Evolutionary conservation across 2,797 vertebrate genomes (phyloP).

Genomic region (Betta splendens): DNA sequence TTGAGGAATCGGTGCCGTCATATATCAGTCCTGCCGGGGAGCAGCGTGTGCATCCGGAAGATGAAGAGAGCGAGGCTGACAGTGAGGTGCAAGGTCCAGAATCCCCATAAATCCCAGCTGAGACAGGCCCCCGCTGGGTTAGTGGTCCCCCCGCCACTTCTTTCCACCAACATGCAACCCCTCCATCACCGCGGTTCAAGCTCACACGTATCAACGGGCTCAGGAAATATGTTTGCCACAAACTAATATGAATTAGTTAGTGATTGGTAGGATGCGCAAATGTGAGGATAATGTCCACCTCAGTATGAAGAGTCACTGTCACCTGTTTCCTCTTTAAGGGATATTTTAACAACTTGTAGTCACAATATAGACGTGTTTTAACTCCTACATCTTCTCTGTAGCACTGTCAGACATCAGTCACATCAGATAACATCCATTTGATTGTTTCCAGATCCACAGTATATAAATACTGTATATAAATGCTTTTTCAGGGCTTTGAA

Average conservation of each 20-base stretch:
- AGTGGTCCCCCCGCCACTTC: constrained; percentile 56
- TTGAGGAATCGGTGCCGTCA: constrained; percentile 29
- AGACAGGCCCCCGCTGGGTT: constrained; percentile 52
- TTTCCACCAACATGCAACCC: constrained; percentile 19
- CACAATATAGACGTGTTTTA: too few relatives aligned
- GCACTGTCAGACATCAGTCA: too few relatives aligned
- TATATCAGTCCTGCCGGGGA: constrained; percentile 36
- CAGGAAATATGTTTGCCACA: constrained; percentile 1
- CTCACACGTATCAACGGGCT: constrained; percentile 14
- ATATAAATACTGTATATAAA: too few relatives aligned
- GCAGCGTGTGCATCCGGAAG: constrained; percentile 31
- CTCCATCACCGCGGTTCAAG: constrained; percentile 25
- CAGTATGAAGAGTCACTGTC: too few relatives aligned
- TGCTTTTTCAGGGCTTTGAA: too few relatives aligned
- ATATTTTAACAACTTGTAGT: too few relatives aligned
- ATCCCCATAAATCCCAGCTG: constrained; percentile 57
- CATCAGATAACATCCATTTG: too few relatives aligned
- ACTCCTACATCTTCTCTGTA: not conserved
- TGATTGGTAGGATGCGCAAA: too few relatives aligned
- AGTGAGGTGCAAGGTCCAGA: constrained; percentile 54
- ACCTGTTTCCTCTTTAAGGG: too few relatives aligned
- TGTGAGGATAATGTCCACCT: too few relatives aligned
- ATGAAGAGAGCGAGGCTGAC: constrained; percentile 56
- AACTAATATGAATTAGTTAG: constrained; percentile 5
- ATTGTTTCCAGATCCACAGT: too few relatives aligned